These are phyloP conservation scores for Scomberomorus guttatus DNA, from an alignment of 2,797 vertebrate genomes.

Conservation along the genomic window DNA sequence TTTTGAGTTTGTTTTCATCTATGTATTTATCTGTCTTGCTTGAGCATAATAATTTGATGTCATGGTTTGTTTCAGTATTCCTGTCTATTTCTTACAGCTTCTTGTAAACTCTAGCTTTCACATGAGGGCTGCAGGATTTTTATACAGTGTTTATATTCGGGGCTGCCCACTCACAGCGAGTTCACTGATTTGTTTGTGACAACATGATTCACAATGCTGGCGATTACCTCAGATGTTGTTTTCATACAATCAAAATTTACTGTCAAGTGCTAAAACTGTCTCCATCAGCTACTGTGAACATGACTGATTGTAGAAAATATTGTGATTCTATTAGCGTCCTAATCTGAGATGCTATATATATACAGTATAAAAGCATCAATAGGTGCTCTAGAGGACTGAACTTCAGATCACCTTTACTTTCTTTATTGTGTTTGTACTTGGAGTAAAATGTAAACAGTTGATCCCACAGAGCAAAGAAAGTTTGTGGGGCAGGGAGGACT, in stretches of 20 bases:
- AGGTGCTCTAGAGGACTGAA: not conserved
- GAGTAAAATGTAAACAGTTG: not conserved
- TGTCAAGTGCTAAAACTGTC: not conserved
- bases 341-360: not conserved
- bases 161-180: too few species aligned
- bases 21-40: not conserved
- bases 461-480: not conserved
- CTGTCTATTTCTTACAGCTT: not conserved
- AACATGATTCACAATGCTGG: not conserved
- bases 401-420: not conserved
- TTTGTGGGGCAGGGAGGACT: not conserved
- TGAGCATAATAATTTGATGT: not conserved
- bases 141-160: not conserved
- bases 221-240: not conserved
- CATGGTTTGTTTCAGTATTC: not conserved
- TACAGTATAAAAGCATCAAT: too few species aligned
- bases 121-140: not conserved
- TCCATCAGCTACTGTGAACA: not conserved
- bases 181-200: too few species aligned
- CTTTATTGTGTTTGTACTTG: not conserved
- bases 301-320: not conserved
- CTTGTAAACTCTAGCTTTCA: not conserved
- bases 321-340: not conserved
- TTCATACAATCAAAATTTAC: conserved; percentile 5
- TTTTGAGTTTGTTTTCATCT: not conserved